A percentile compares a stretch with the other conserved stretches of the same genome.
Conservation (phyloP, 2,113 vertebrate species). For the Psittacula cyanocephala region DNA sequence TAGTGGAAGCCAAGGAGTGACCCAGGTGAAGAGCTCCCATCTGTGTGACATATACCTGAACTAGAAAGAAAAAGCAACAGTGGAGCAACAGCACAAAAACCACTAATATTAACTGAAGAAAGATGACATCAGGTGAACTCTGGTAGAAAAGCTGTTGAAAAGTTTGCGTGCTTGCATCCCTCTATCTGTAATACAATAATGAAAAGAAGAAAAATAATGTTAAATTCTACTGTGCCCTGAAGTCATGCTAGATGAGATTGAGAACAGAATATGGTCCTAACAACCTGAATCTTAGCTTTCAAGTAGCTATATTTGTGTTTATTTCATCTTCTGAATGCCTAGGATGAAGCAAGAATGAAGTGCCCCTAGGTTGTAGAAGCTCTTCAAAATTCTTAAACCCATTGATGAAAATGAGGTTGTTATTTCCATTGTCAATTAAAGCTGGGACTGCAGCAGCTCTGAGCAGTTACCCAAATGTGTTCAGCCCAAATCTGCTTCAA, state of each 20-base stretch:
- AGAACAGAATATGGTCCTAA: not conserved
- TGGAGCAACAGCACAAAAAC: not conserved
- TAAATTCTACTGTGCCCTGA: not conserved
- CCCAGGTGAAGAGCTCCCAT: accelerated
- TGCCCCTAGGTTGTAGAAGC: not conserved
- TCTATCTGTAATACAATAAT: not conserved
- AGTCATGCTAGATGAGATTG: not conserved
- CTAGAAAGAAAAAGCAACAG: not conserved
- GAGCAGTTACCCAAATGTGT: not conserved
- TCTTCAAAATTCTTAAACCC: not conserved
- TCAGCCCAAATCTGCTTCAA: not conserved
- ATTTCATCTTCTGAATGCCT: not conserved
- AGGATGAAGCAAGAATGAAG: not conserved
- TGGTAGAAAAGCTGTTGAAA: not conserved
- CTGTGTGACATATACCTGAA: not conserved
- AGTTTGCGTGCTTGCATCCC: not conserved
- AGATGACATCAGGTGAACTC: not conserved
- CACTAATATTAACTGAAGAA: not conserved
- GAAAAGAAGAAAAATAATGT: not conserved
- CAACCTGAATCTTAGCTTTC: not conserved
- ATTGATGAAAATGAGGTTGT: not conserved
- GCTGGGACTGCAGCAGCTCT: not conserved
- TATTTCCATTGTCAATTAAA: not conserved
- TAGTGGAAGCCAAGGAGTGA: not conserved
- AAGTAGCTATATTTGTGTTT: not conserved